These are phyloP conservation scores for Euthynnus affinis DNA, from an alignment of 2,797 vertebrate genomes.

Conservation along the genomic window DNA sequence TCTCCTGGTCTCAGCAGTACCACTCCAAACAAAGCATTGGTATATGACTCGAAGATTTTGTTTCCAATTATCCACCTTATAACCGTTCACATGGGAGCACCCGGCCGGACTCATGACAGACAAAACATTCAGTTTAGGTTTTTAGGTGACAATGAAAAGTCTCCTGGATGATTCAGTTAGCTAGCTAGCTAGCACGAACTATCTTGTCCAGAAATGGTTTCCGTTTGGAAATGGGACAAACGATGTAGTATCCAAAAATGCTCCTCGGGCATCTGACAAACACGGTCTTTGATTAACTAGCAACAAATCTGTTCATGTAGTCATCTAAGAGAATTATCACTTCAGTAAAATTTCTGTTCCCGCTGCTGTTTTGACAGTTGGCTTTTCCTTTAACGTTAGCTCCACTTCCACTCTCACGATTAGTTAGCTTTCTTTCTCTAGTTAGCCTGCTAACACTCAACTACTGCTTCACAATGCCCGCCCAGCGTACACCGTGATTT, in stretches of 20 bases:
- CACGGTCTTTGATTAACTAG: constrained; percentile 64
- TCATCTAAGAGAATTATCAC: constrained; percentile 45
- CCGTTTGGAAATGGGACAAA: constrained; percentile 85
- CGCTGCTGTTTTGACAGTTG: constrained; percentile 79
- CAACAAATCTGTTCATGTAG: constrained; percentile 56
- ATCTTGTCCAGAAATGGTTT: constrained; percentile 84
- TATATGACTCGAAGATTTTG: constrained; percentile 98
- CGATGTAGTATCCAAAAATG: constrained; percentile 82
- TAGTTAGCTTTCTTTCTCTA: constrained; percentile 86
- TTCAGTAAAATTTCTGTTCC: constrained; percentile 57
- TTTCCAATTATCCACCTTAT: constrained; percentile 99
- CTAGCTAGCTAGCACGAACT: constrained; percentile 74
- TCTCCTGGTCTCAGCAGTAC: constrained; percentile 95
- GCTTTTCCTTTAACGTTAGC: constrained; percentile 78
- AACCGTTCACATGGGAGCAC: constrained; percentile 97
- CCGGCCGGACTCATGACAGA: constrained; percentile 96
- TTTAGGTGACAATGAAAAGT: constrained; percentile 79
- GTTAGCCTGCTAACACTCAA: constrained; percentile 85
- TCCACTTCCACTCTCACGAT: constrained; percentile 83
- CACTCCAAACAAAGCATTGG: constrained; percentile 99
- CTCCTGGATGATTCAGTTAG: constrained; percentile 76
- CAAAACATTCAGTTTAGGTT: constrained; percentile 84
- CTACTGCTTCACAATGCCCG: constrained; percentile 82
- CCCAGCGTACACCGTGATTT: constrained; percentile 78
- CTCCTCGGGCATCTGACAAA: constrained; percentile 79